Base-by-base conservation (phyloP, 2,888 invertebrate genomes). In the Gasteruption jaculator region DNA sequence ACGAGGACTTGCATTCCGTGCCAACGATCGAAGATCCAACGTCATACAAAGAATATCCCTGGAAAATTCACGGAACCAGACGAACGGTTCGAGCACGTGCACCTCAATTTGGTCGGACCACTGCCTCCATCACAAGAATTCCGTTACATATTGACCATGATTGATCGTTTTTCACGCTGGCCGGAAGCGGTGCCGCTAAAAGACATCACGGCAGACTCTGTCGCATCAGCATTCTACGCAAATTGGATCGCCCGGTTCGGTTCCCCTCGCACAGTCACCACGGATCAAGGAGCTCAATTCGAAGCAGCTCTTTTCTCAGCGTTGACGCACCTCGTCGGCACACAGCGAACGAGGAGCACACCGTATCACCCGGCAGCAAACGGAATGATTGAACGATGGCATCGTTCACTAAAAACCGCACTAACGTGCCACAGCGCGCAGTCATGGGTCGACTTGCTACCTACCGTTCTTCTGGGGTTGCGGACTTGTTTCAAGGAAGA, bases 381-480 rank as follows among this genome's bases (percentile, higher is more conserved):
- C 38, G 71, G 70, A 1, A 52, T 69, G 35, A 56, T 73, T 5
- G 70, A 73, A 49, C 49, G 70, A 4, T 60, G 64, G 32, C 72
- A 74, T 47, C 52, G 71, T 4, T 56, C 59, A 11, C 46, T 73
- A 34, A 72, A 70, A 52, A 57, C 67, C 2, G 65, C 72, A 0
- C 40, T 68, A 16, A 58, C 41, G 42, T 54, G 57, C 40, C 48
- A 56, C 24, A 22, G 41, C 3, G 37, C 31, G 1, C 39, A 41
- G n/a, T n/a, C n/a, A n/a, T 67, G 66, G 63, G 21, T 49, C 4
- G 43, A 50, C 6, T 41, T 45, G 4, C 53, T 72, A 18, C 67
- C 68, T 2, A 42, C 50, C 4, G 56, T 69, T n/a, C 45, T 70
- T 3, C 46, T 70, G 3, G 66, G 63, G 1, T 26, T 65, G 8